phyloP scores from a whole-genome alignment of 2,888 invertebrate genomes.

The Pseudeuparius sepicola region DNA sequence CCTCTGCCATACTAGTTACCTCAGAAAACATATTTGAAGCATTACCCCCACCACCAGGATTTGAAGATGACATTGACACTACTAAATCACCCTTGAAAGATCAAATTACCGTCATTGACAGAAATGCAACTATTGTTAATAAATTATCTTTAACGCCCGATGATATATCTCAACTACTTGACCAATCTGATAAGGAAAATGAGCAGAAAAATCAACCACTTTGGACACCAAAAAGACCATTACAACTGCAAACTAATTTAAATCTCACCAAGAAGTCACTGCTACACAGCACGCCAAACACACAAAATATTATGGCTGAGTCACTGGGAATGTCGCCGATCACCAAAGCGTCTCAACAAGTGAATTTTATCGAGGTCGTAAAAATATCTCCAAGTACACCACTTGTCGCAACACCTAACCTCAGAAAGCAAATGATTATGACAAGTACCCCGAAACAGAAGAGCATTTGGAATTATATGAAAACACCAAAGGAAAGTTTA shows the following conservation, averaged over 20 bases:
- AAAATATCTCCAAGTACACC: constrained; percentile 5
- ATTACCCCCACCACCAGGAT: constrained; percentile 22
- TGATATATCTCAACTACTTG: constrained; percentile 10
- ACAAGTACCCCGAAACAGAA: constrained; percentile 33
- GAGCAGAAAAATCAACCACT: too few relatives aligned
- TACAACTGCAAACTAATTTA: constrained; percentile 12
- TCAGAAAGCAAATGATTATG: constrained; percentile 17
- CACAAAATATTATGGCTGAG: constrained; percentile 11
- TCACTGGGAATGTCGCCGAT: constrained; percentile 20
- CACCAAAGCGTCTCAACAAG: constrained; percentile 1
- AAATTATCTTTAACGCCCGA: constrained; percentile 14
- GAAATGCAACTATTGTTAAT: neutral
- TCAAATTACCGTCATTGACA: neutral
- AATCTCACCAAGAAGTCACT: constrained; percentile 1
- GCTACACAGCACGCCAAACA: constrained; percentile 18
- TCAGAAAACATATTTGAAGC: constrained; percentile 12
- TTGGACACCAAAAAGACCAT: too few relatives aligned
- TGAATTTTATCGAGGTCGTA: neutral
- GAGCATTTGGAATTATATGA: constrained; percentile 33
- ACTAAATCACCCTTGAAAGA: neutral
- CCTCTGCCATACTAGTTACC: neutral
- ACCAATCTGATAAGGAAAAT: too few relatives aligned
- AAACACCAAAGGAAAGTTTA: constrained; percentile 13
- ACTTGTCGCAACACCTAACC: neutral
- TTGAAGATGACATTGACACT: constrained; percentile 18